These are phyloP conservation scores for Rattus rattus DNA, from an alignment of 2,113 vertebrate species.

Conservation along the genomic window DNA sequence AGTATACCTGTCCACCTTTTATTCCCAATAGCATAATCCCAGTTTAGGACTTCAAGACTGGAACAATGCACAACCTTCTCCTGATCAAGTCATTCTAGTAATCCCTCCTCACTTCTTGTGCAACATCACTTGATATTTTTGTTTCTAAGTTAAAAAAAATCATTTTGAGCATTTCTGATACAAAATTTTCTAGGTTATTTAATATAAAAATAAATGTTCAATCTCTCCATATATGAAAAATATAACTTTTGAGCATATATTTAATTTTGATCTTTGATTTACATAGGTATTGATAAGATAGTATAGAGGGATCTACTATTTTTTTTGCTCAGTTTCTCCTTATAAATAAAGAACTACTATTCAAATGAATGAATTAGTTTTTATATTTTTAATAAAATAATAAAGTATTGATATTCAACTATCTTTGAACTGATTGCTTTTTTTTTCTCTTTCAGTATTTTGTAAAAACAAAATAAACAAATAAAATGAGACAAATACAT, in stretches of 20 bases:
- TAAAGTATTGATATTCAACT: not conserved
- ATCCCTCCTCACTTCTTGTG: not conserved
- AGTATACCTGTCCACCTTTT: not conserved
- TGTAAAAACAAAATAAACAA: not conserved
- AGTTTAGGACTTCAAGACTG: not conserved
- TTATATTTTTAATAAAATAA: not conserved
- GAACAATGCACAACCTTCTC: not conserved
- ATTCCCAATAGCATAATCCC: not conserved
- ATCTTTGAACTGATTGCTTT: not conserved
- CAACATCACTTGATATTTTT: not conserved
- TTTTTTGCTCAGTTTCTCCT: not conserved
- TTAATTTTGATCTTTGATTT: conserved; percentile 35
- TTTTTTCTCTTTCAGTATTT: not conserved
- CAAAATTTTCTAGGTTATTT: not conserved
- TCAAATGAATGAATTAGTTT: not conserved
- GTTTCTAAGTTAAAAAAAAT: not conserved
- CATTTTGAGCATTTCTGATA: not conserved
- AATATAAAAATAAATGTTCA: not conserved
- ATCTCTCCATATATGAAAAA: not conserved
- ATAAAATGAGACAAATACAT: not conserved
- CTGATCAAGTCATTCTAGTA: not conserved
- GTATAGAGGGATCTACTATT: not conserved
- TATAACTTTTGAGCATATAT: not conserved
- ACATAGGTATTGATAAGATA: not conserved
- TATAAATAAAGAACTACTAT: not conserved